Base-by-base conservation (phyloP, 2,888 invertebrate genomes). In the Phyto melanocephala region DNA sequence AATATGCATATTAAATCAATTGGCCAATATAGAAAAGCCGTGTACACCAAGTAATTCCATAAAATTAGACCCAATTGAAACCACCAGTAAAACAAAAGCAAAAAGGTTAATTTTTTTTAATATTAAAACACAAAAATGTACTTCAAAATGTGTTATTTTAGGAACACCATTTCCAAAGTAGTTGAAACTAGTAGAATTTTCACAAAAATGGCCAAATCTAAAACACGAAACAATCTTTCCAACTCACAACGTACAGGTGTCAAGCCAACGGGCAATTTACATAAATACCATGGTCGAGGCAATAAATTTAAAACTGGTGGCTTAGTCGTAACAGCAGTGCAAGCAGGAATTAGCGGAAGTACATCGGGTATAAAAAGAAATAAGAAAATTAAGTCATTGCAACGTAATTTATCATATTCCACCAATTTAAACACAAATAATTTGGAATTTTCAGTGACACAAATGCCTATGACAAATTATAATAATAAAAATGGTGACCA, bases 281-380 rank as follows among this genome's bases (percentile, higher is more conserved):
- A 65, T 70, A 67, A 68, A 42, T 24, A 68, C 20, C 65, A 47
- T 54, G 28, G 11, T 28, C 81, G 80, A 54, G 35, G 71, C 11
- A 86, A 83, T 76, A 92, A 92, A 81, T 94, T 94, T 86, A 93
- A 93, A 86, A 93, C 93, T 85, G 91, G 93, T 78, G 93, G 93
- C 20, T 91, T 93, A 81, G 93, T 94, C 0, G 93, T 94, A 33
- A 93, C 94, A 11, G 93, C 94, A 1, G 87, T 88, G 6, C 90
- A 90, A 24, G 85, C 86, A 17, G 70, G 62, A 37, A 17, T 15
- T 17, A 28, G 37, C 1, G 37, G n/a, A 28, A 17, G 24, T 5
- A 2, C 7, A 22, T 13, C 0, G 15, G 47, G 35, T 2, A 22
- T 13, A 13, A 72, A 60, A 58, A 77, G 60, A 37, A 63, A 50